Percentiles rank a stretch among this genome's conserved stretches.
phyloP scores from a whole-genome alignment of 2,113 vertebrate species.

The Struthio camelus region DNA sequence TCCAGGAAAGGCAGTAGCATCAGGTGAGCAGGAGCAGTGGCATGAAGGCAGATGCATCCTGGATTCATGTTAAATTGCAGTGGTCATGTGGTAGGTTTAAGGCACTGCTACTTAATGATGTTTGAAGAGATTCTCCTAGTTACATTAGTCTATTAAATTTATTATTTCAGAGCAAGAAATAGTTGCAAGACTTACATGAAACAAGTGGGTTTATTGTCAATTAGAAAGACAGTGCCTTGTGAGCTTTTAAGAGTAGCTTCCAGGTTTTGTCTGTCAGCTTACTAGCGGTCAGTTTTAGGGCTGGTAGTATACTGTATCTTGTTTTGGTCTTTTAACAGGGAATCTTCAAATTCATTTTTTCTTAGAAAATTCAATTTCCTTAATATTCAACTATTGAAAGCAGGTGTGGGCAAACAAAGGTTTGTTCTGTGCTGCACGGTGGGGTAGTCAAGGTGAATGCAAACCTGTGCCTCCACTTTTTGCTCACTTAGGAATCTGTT shows the following conservation, averaged over 20 bases:
- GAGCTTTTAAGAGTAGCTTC: background rate
- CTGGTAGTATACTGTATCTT: background rate
- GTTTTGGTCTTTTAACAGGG: background rate
- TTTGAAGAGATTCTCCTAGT: background rate
- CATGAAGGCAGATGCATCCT: background rate
- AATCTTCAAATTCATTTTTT: background rate
- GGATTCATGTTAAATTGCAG: background rate
- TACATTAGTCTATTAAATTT: background rate
- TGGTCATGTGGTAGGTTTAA: background rate
- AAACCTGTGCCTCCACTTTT: background rate
- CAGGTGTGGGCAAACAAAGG: background rate
- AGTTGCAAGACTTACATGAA: background rate
- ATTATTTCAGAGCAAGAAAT: background rate
- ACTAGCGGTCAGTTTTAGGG: background rate
- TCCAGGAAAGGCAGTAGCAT: background rate
- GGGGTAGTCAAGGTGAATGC: background rate
- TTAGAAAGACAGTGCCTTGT: background rate
- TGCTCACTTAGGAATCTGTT: background rate
- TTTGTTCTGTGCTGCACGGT: background rate
- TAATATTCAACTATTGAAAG: background rate
- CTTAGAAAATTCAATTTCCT: background rate
- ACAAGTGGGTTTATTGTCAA: background rate
- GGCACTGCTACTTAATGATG: background rate
- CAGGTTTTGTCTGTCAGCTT: background rate
- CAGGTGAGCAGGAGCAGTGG: background rate